A percentile compares a stretch with the other conserved stretches of the same genome.
Conservation (phyloP, 2,888 invertebrate genomes). For the Aphelenchoides bicaudatus region DNA sequence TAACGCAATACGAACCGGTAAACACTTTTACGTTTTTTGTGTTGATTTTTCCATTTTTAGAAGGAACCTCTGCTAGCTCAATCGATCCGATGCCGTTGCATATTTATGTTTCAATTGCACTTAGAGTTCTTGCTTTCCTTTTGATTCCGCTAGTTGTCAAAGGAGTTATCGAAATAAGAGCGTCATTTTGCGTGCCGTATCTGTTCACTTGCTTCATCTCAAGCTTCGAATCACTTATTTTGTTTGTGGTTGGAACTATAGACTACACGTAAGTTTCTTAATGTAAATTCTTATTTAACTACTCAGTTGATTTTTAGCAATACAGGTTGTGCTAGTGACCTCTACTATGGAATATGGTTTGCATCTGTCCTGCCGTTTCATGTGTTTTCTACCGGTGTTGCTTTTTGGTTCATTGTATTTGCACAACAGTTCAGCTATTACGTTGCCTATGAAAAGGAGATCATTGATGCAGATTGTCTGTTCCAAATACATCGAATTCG, state of each 20-base stretch:
- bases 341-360: conserved; percentile 1
- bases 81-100: too few relatives aligned
- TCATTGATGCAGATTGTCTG: not conserved
- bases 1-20: not conserved
- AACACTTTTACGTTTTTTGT: not conserved
- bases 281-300: too few relatives aligned
- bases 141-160: conserved; percentile 1
- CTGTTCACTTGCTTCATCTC: conserved; percentile 3
- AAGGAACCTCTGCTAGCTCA: too few relatives aligned
- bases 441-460: conserved; percentile 2
- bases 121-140: too few relatives aligned
- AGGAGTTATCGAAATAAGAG: not conserved
- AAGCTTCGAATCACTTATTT: not conserved
- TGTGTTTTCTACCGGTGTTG: not conserved
- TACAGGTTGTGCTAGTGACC: not conserved
- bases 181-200: not conserved
- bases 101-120: too few relatives aligned
- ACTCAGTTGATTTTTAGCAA: conserved; percentile 4
- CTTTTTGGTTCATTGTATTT: conserved; percentile 6
- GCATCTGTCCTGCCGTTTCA: conserved; percentile 2
- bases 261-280: conserved; percentile 2
- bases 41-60: conserved; percentile 6
- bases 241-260: not conserved
- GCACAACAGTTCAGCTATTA: not conserved
- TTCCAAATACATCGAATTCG: conserved; percentile 4